Evolutionary conservation across 2,113 vertebrate species (phyloP), one percentile per base, ranked within the genome.

Genomic region (Hystrix cristata): DNA sequence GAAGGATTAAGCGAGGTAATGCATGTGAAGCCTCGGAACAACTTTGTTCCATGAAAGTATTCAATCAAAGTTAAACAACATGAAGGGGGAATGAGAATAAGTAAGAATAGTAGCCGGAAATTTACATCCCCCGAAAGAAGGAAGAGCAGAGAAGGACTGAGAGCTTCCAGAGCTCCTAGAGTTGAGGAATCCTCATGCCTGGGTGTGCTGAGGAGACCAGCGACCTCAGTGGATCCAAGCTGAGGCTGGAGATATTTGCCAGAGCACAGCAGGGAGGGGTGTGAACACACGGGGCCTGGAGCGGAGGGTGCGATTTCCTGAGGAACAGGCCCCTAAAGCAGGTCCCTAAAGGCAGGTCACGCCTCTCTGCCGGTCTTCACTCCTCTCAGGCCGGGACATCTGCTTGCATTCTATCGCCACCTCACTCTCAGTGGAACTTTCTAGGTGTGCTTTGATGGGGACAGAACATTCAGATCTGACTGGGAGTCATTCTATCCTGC

Each of bases 301-400:
- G 4, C 69, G 34, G 48, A 9, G 43, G 25, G 34, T 1, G 0
- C 4, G 10, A 29, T 64, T 21, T 48, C 12, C n/a, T 0, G 29
- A 90, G 23, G 5, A 38, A 25, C 5, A 1, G 38, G 38, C 38
- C 38, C 7, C 23, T 53, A 38, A 38, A 38, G 38, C 38, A 38
- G 38, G 16, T 15, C 3, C 13, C 25, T 46, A 43, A 34, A 1
- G 0, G 48, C 25, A 46, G 34, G 46, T 64, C 34, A 67, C 8
- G 0, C 43, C 9, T 7, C 1, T 0, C 0, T 29, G 8, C 38
- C 5, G 38, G 25, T 46, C 64, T 29, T 74, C 71, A 60, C 12
- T 6, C 25, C 19, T 18, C 27, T 95, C 23, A 34, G 57, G 31
- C 9, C 19, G 5, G 46, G 67, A 43, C 48, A 15, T 16, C 71